Conservation (phyloP, 2,113 vertebrate species). For the Sus scrofa region T2T-Sscrofa CM000820.6:123157501-123158000, state of each 20-base stretch:
- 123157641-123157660: neutral
- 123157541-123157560: neutral
- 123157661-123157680: neutral
- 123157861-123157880: neutral
- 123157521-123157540: neutral
- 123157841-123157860: neutral
- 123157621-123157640: rapidly evolving
- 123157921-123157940: neutral
- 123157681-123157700: neutral
- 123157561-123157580: neutral
- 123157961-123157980: neutral
- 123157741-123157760: neutral
- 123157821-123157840: neutral
- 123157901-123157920: neutral
- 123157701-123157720: neutral
- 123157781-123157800: neutral
- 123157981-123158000: neutral
- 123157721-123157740: neutral
- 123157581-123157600: too few relatives aligned
- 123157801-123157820: neutral
- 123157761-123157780: neutral
- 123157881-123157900: neutral
- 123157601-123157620: rapidly evolving
- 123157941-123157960: neutral
- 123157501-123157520: neutral